Evolutionary conservation across 1,140 invertebrate species (phyloP).

Genomic region (Oncopeltus fasciatus): DNA sequence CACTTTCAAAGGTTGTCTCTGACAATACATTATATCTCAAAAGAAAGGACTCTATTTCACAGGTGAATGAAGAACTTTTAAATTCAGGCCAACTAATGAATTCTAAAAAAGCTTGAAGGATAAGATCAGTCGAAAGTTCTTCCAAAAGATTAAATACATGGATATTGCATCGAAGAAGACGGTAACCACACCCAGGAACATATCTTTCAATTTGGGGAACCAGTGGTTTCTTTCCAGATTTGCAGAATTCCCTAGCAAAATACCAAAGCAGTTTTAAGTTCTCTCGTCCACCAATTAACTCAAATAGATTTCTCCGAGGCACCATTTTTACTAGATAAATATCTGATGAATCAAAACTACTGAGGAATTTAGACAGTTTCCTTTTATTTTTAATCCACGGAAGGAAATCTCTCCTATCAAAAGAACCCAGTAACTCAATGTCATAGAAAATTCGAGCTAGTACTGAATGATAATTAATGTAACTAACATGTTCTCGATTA

Average conservation of each 20-base stretch:
- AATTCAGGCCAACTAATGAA: constrained; percentile 34
- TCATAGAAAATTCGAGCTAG: constrained; percentile 14
- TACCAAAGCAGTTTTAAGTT: constrained; percentile 14
- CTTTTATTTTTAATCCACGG: constrained; percentile 11
- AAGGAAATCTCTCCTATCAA: constrained; percentile 9
- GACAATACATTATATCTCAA: too few species aligned
- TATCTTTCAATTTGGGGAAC: constrained; percentile 28
- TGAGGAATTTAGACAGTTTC: neutral
- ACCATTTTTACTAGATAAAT: constrained; percentile 10
- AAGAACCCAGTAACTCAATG: neutral
- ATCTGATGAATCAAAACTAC: neutral
- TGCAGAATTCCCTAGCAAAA: constrained; percentile 6
- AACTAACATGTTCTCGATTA: neutral
- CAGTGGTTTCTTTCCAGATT: neutral
- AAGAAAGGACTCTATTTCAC: constrained; percentile 24
- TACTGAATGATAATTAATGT: too few species aligned
- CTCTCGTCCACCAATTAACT: neutral
- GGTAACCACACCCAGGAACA: constrained; percentile 34
- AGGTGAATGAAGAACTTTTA: constrained; percentile 24
- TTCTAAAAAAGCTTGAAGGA: constrained; percentile 30
- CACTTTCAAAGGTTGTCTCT: too few species aligned
- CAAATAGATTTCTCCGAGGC: constrained; percentile 12
- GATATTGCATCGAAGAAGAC: constrained; percentile 29
- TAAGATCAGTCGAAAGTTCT: constrained; percentile 28
- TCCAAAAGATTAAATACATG: constrained; percentile 33